Base-by-base conservation (phyloP, 2,888 invertebrate species). In the Hypselothyrea guttata region DNA sequence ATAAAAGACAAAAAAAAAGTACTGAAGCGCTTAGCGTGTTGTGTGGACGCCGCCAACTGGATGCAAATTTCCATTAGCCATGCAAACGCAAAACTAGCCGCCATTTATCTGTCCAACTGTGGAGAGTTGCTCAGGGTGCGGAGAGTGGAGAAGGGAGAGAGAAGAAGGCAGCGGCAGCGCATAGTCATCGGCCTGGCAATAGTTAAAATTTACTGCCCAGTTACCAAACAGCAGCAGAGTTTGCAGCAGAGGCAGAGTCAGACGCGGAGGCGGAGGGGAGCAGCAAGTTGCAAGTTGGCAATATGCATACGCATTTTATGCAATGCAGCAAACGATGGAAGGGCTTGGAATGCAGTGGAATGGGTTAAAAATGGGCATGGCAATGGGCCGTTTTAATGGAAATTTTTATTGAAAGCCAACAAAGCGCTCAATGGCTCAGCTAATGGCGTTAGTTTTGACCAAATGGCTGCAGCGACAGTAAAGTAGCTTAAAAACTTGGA, bases 61-160 rank as follows among this genome's bases (percentile, higher is more conserved):
- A 75, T 79, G 79, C 79, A 81, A 79, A 81, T 81, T 81, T 81
- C 84, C 79, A 81, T 81, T 81, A 81, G 83, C 84, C 84, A 84
- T 84, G 84, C 83, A 79, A 79, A 79, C 84, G 84, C 81, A 85
- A 85, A 81, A 83, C 84, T 79, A 79, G 77, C 77, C 77, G 78
- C 77, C 84, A 84, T 78, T 78, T 78, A 78, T 78, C 77, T 78
- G 77, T 84, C 77, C 68, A 84, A 84, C 77, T 64, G 82, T 46
- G 64, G 57, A 22, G 22, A 22, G 22, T 22, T 22, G 5, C 42
- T 13, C 30, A 31, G 48, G 51, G 52, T 13, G 35, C 27, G 52
- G 12, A 13, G 35, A 37, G 13, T 18, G 11, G 11, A 12, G 27
- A 30, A 7, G 16, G n/a, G 27, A 37, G 27, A 15, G 22, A 4